Base-by-base conservation (phyloP, 2,797 vertebrate genomes). In the Gallinago solitaria region DNA sequence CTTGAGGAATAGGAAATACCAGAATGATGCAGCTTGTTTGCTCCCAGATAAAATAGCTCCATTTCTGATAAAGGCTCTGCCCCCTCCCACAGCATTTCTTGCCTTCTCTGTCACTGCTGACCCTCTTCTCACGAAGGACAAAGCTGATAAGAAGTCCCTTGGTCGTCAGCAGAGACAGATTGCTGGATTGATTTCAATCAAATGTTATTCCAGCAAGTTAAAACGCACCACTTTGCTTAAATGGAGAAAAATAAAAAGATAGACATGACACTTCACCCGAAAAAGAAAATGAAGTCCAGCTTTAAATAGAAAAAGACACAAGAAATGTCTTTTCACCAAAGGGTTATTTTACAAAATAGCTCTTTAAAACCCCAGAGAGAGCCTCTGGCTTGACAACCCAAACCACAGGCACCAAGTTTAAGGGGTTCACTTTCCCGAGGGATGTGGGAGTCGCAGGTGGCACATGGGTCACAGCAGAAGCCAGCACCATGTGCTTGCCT, bases 391-490 rank as follows among this genome's bases (percentile, higher is more conserved):
- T 43, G 27, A n/a, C 39, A 59, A 50, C 32, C 41, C 74, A 35
- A 73, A 27, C 9, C 57, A 50, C 37, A 15, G 45, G 24, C 8
- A 1, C 32, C 1, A 15, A 14, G 41, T 37, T 64, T 12, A 54
- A 51, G 2, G 4, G 74, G 54, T 18, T 78, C 0, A 0, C 12
- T 27, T 4, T 53, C 56, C 63, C 2, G 0, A 30, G 63, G 43
- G 70, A 33, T 7, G 0, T 9, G 6, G 35, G 18, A 85, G 30
- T 6, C 3, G 0, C 68, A 9, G 60, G 47, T 9, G 5, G 78
- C 56, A 47, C 5, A 0, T 1, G 4, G 61, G 76, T 79, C 47
- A 5, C 6, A 2, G 74, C 3, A 2, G 21, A 50, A 90, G 39
- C 33, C 60, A 56, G 27, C 48, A 9, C 43, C 64, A 14, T 1